Percentiles rank a stretch among this genome's conserved stretches.
phyloP scores from a whole-genome alignment of 1,140 invertebrate species.

The Drosophila pectinifera region DNA sequence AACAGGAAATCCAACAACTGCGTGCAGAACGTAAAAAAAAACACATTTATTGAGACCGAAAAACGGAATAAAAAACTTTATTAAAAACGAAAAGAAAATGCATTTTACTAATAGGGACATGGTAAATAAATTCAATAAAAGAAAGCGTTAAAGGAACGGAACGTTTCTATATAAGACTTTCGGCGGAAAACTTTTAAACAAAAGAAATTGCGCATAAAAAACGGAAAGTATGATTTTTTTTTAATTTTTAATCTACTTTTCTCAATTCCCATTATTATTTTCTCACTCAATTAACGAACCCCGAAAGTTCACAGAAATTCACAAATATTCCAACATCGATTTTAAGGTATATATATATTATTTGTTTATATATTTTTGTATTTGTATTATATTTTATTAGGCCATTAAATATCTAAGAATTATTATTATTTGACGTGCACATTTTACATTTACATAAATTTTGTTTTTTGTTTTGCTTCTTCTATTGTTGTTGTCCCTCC shows the following conservation, averaged over 20 bases:
- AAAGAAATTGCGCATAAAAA: not conserved
- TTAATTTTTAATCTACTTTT: too few relatives aligned
- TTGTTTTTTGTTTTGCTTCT: slow-evolving; percentile 27
- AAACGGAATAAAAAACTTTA: slow-evolving; percentile 54
- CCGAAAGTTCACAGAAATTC: not conserved
- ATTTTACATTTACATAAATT: slow-evolving; percentile 83
- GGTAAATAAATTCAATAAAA: not conserved
- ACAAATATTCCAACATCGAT: not conserved
- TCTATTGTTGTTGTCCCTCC: slow-evolving; percentile 22
- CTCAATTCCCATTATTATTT: not conserved
- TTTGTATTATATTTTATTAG: slow-evolving; percentile 77
- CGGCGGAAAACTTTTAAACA: too few relatives aligned
- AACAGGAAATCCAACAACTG: slow-evolving; percentile 22
- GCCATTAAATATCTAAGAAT: slow-evolving; percentile 80
- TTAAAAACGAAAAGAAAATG: slow-evolving; percentile 32
- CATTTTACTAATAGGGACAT: not conserved
- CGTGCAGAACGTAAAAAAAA: slow-evolving; percentile 31
- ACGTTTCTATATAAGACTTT: too few relatives aligned
- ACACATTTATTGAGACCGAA: slow-evolving; percentile 31
- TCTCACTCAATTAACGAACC: not conserved
- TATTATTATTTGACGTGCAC: slow-evolving; percentile 83
- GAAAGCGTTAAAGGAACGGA: too few relatives aligned
- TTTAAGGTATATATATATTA: slow-evolving; percentile 25
- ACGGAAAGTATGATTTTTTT: too few relatives aligned
- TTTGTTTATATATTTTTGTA: slow-evolving; percentile 51